Conservation (phyloP, 2,797 vertebrate genomes). For the Crax fasciolata region DNA sequence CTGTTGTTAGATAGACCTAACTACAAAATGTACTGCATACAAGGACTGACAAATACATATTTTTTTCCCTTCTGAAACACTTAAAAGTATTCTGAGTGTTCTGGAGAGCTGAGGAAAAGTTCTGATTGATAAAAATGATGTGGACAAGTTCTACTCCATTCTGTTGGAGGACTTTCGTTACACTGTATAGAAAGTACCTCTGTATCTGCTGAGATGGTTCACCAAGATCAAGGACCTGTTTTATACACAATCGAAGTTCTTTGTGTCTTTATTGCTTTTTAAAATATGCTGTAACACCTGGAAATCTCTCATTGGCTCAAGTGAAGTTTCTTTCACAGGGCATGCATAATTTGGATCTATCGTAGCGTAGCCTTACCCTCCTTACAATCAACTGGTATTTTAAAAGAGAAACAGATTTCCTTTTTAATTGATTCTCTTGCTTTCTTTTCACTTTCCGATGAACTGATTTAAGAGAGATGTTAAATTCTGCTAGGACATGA, state of each 20-base stretch:
- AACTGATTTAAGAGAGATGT: not conserved
- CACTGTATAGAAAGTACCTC: not conserved
- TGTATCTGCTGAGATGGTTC: not conserved
- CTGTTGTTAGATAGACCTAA: not conserved
- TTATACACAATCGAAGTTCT: not conserved
- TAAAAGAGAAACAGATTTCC: not conserved
- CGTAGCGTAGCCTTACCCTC: not conserved
- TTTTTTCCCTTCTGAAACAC: not conserved
- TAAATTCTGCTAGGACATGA: not conserved
- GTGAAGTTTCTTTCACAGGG: not conserved
- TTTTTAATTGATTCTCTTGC: not conserved
- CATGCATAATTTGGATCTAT: not conserved
- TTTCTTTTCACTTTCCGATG: not conserved
- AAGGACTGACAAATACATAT: not conserved
- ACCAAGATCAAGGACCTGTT: not conserved
- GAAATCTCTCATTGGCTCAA: not conserved
- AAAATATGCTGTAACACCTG: not conserved
- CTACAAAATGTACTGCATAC: not conserved
- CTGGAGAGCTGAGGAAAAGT: not conserved
- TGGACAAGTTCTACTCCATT: not conserved
- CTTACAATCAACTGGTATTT: not conserved
- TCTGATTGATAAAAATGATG: not conserved
- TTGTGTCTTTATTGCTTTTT: not conserved
- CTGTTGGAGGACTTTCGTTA: not conserved
- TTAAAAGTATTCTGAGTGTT: not conserved